Base-by-base conservation (phyloP, 2,888 invertebrate species). In the Epinotia demarniana region DNA sequence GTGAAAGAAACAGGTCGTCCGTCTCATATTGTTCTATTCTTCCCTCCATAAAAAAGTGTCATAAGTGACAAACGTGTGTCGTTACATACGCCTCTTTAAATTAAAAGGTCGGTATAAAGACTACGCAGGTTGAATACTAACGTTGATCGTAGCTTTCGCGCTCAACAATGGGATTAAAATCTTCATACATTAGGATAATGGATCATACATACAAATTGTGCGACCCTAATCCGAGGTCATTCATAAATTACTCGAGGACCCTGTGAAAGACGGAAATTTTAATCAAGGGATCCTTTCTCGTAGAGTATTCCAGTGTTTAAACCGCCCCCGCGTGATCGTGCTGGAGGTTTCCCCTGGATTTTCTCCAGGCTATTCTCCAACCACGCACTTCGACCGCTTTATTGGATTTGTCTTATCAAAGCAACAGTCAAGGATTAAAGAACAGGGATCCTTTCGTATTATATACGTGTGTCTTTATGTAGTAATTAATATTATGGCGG, bases 1-100 rank as follows among this genome's bases (percentile, higher is more conserved):
- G 62, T 74, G 74, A 74, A 77, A 66, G 74, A 74, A 64, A 53
- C 76, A 58, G 77, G 77, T 71, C 77, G 64, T 43, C 77, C 74
- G 53, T 74, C 71, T 77, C 74, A 73, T 71, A 77, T 70, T 71
- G 69, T 74, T 55, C 55, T 69, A 60, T 68, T 57, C 58, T 46
- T 19, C 8, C 33, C 12, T 27, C 55, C 12, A 8, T 46, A 60
- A 46, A n/a, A n/a, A 33, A 58, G 60, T 58, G 69, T n/a, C 58
- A 16, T 60, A 69, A 46, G n/a, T 11, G n/a, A 69, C 58, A 2
- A 9, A 39, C 13, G 3, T 12, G 9, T 13, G 43, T 0, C 18
- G 43, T 13, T n/a, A n/a, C 43, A 19, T 60, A 46, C 23, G 69
- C 16, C 23, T n/a, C 27, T 69, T 69, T 27, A 4, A 55, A 23